Conservation (phyloP, 2,888 invertebrate species). For the Bugula neritina region DNA sequence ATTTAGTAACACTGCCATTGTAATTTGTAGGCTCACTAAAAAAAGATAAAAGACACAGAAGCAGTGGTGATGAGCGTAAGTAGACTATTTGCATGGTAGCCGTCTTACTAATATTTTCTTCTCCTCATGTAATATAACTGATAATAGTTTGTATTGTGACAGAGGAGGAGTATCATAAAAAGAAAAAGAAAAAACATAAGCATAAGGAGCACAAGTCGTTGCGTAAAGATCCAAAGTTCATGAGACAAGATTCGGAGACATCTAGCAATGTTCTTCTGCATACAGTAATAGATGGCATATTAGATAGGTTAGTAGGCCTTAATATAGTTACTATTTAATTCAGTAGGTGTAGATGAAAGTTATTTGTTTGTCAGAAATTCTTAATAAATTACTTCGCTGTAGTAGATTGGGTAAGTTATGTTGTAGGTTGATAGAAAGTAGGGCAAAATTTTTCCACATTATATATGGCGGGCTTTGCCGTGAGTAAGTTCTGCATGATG, state of each 20-base stretch:
- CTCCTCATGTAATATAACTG: neutral
- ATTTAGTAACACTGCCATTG: neutral
- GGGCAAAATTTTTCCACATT: too few relatives aligned
- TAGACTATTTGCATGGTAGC: neutral
- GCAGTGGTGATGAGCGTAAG: conserved; percentile 24
- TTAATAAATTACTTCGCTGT: too few relatives aligned
- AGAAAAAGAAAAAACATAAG: conserved; percentile 29
- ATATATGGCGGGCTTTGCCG: too few relatives aligned
- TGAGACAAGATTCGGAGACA: neutral
- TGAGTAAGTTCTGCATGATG: too few relatives aligned
- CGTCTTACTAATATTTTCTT: neutral
- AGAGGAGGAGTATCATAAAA: conserved; percentile 27
- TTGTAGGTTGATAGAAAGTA: too few relatives aligned
- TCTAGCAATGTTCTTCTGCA: neutral
- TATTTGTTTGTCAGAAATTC: too few relatives aligned
- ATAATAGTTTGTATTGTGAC: too few relatives aligned
- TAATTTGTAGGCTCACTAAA: neutral
- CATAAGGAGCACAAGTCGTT: conserved; percentile 28
- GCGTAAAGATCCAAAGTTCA: neutral
- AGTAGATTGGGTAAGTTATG: too few relatives aligned
- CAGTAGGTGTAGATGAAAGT: too few relatives aligned
- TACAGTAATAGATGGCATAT: conserved; percentile 15
- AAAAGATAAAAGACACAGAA: neutral
- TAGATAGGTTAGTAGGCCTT: neutral
- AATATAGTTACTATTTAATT: too few relatives aligned